phyloP scores from a whole-genome alignment of 2,797 vertebrate species.

The Todus mexicanus region DNA sequence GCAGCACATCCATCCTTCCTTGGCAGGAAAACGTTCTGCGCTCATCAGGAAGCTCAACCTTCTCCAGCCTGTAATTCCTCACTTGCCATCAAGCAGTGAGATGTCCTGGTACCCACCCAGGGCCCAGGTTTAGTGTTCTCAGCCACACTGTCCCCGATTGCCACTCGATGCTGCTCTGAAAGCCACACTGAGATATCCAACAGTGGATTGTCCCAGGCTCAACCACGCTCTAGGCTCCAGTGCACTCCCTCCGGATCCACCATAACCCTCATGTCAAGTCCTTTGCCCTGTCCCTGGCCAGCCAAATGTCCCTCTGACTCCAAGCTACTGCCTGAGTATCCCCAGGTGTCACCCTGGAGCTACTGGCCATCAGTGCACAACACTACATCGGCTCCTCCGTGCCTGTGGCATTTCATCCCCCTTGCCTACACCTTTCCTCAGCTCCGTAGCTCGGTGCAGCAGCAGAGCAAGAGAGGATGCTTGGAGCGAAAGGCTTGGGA shows the following conservation, averaged over 20 bases:
- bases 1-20: not conserved
- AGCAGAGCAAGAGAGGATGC: not conserved
- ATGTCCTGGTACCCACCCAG: not conserved
- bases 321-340: not conserved
- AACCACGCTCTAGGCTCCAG: not conserved
- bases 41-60: not conserved
- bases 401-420: not conserved
- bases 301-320: accelerated
- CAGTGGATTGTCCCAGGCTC: not conserved
- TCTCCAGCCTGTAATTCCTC: not conserved
- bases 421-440: not conserved
- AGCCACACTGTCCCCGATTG: not conserved
- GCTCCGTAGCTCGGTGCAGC: not conserved
- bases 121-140: not conserved
- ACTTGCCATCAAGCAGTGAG: not conserved
- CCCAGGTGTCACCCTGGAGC: not conserved
- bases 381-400: not conserved
- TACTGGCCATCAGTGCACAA: accelerated
- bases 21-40: not conserved
- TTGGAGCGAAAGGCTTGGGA: not conserved
- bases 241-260: not conserved
- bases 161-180: not conserved
- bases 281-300: accelerated
- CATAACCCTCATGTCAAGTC: accelerated
- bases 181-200: not conserved